A percentile compares a stretch with the other conserved stretches of the same genome.
These are phyloP conservation scores for Cordilura impudica DNA, from an alignment of 2,888 invertebrate species.

Conservation along the genomic window DNA sequence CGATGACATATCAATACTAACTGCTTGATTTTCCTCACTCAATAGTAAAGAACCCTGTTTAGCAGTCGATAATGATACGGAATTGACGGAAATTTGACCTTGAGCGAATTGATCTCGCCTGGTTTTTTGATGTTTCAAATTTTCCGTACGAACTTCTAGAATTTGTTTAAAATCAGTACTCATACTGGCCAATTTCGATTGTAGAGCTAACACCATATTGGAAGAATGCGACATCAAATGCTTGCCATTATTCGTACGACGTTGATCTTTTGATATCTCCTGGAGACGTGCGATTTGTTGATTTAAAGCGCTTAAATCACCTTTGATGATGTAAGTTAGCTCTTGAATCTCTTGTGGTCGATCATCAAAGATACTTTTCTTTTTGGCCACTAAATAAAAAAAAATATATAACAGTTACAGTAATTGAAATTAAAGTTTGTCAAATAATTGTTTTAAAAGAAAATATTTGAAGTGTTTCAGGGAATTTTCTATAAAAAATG, in stretches of 20 bases:
- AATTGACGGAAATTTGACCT: slow-evolving; percentile 80
- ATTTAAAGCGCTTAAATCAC: slow-evolving; percentile 95
- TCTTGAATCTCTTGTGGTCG: slow-evolving; percentile 97
- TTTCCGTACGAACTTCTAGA: slow-evolving; percentile 97
- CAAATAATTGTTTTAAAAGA: too few species aligned
- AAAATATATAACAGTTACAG: too few species aligned
- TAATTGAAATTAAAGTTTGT: too few species aligned
- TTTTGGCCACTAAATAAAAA: slow-evolving; percentile 90
- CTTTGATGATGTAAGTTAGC: slow-evolving; percentile 97
- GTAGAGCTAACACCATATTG: slow-evolving; percentile 93
- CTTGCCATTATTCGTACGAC: slow-evolving; percentile 81
- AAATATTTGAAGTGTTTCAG: too few species aligned
- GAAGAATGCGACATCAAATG: slow-evolving; percentile 95
- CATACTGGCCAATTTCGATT: slow-evolving; percentile 97
- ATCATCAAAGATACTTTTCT: slow-evolving; percentile 97
- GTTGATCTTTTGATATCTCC: slow-evolving; percentile 87
- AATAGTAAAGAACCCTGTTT: slow-evolving; percentile 77
- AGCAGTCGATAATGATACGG: slow-evolving; percentile 81
- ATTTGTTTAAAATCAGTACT: slow-evolving; percentile 98
- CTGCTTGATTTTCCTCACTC: slow-evolving; percentile 83
- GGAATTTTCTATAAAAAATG: too few species aligned
- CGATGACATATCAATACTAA: slow-evolving; percentile 90
- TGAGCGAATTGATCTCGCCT: slow-evolving; percentile 90
- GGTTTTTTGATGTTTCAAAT: slow-evolving; percentile 95
- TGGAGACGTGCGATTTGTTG: slow-evolving; percentile 96